phyloP scores from a whole-genome alignment of 1,140 invertebrate species.

The Hyles euphorbiae region DNA sequence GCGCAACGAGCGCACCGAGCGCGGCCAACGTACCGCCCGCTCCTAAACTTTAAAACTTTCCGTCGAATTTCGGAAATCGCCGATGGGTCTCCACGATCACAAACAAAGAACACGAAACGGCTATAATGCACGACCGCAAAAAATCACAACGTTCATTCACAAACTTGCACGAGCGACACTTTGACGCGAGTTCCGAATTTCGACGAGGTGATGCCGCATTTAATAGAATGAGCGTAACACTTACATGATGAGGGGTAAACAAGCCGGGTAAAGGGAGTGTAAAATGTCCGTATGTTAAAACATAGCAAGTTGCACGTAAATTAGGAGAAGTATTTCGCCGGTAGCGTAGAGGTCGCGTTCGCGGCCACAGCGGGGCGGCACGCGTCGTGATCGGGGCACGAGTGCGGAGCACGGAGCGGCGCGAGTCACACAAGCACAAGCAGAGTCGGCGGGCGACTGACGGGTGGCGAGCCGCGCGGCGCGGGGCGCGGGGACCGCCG shows the following conservation, averaged over 20 bases:
- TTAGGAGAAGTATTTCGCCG: constrained; percentile 67
- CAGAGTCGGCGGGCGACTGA: constrained; percentile 70
- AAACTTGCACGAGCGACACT: constrained; percentile 69
- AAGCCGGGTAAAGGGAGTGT: constrained; percentile 67
- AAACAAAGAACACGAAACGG: constrained; percentile 38
- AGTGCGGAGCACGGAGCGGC: constrained; percentile 71
- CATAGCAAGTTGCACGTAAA: constrained; percentile 70
- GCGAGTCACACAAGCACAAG: constrained; percentile 73
- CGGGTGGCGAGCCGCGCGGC: constrained; percentile 55
- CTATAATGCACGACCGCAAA: constrained; percentile 24
- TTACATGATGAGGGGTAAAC: constrained; percentile 73
- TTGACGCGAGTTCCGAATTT: constrained; percentile 68
- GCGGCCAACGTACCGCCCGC: constrained; percentile 36
- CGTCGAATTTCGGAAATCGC: constrained; percentile 70
- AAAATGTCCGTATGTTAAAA: constrained; percentile 68
- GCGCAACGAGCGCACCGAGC: constrained; percentile 29
- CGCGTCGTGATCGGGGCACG: constrained; percentile 71
- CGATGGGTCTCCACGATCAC: constrained; percentile 37
- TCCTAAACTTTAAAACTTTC: constrained; percentile 46
- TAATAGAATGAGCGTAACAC: constrained; percentile 68
- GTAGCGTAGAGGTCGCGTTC: constrained; percentile 70
- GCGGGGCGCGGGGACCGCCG: constrained; percentile 51
- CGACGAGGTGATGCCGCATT: constrained; percentile 48
- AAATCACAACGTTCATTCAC: constrained; percentile 58
- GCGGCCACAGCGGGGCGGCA: constrained; percentile 68